Base-by-base conservation (phyloP, 2,888 invertebrate species). In the Lymantria dispar region DNA sequence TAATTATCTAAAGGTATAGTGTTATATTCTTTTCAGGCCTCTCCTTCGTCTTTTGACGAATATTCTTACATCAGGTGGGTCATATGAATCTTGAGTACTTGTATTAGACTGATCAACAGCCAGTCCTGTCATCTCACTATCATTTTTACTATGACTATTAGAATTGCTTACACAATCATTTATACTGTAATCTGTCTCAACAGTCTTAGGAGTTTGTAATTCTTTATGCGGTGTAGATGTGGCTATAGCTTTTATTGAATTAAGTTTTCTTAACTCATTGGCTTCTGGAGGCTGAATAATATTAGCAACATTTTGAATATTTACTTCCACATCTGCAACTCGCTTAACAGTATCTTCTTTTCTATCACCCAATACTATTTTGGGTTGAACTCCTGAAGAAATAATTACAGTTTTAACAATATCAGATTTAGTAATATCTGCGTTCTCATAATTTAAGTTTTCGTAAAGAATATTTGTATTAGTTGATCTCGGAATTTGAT, bases 31-130 rank as follows among this genome's bases (percentile, higher is more conserved):
- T 54, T 69, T 85, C n/a, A 74, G 49, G 33, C 72, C 49, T 77
- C 78, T 85, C 54, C 80, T 79, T 56, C 83, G 74, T 62, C 87
- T 77, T 61, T 72, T 84, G 9, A 85, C 76, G 62, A 85, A 80
- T 73, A 90, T 83, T 64, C 85, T 81, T 5, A 90, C 74, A 65
- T 90, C 90, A 14, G 90, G 90, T 48, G 68, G 75, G 54, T 87
- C 85, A 58, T 68, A 67, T 3, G 61, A 50, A 36, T 63, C 67
- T 45, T 58, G 43, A 30, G 62, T 65, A 42, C 63, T 62, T 37
- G 50, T 68, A 30, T 64, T 60, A 3, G 64, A 64, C 47, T 60
- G 58, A 37, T 72, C 62, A 11, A 58, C 52, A 38, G 47, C 51
- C 41, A 47, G 33, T 29, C 43, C 47, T 41, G 50, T 31, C 40